These are phyloP conservation scores for Pollenia labialis DNA, from an alignment of 2,888 invertebrate genomes.

Conservation along the genomic window DNA sequence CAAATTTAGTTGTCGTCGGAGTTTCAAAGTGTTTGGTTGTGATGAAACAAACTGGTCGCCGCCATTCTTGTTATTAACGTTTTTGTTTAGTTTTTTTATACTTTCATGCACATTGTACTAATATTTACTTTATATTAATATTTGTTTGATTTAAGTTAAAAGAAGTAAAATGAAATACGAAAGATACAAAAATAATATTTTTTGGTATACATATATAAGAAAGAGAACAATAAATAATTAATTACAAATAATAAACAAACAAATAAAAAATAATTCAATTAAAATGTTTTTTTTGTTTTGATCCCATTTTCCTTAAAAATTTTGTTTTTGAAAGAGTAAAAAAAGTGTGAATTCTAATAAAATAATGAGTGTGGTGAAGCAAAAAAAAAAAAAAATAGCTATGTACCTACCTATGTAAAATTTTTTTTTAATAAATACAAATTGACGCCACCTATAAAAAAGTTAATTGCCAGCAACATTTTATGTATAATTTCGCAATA, in stretches of 20 bases:
- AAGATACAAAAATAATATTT: neutral
- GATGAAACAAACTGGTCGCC: constrained; percentile 19
- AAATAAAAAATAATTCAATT: neutral
- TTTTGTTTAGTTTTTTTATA: constrained; percentile 35
- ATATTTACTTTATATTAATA: constrained; percentile 32
- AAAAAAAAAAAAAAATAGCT: neutral
- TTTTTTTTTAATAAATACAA: constrained; percentile 25
- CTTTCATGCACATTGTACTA: constrained; percentile 14
- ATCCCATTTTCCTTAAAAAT: neutral
- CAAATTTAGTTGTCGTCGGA: constrained; percentile 75
- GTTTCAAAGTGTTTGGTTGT: constrained; percentile 74
- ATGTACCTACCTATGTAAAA: constrained; percentile 3
- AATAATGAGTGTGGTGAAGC: neutral
- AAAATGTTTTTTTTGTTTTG: neutral
- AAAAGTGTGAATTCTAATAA: constrained; percentile 6
- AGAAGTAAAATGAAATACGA: neutral
- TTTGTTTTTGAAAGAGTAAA: neutral
- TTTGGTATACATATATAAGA: neutral
- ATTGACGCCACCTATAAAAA: constrained; percentile 36
- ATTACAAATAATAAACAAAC: neutral
- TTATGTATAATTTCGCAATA: constrained; percentile 1
- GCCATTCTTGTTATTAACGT: constrained; percentile 23
- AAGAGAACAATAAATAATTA: neutral
- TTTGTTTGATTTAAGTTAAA: constrained; percentile 18
- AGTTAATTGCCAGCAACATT: constrained; percentile 46